These are phyloP conservation scores for Drosophila longiperda DNA, from an alignment of 2,888 invertebrate genomes.

Conservation along the genomic window DNA sequence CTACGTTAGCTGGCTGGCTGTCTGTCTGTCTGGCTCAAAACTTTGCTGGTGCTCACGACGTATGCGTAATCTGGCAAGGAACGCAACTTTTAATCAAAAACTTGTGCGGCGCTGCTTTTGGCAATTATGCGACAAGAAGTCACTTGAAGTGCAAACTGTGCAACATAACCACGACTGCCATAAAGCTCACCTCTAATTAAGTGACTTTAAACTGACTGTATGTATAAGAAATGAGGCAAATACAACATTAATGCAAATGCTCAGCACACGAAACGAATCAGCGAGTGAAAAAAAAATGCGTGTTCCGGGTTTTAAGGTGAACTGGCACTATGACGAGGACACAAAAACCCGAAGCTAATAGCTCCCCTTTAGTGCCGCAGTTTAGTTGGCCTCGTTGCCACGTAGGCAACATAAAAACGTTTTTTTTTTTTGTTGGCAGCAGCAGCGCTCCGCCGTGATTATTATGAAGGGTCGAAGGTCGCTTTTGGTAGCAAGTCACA, in stretches of 20 bases:
- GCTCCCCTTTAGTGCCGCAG: conserved; percentile 69
- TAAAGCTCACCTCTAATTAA: conserved; percentile 67
- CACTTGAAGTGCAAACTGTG: conserved; percentile 43
- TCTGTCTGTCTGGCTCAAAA: conserved; percentile 28
- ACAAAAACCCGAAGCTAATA: conserved; percentile 60
- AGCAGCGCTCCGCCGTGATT: conserved; percentile 60
- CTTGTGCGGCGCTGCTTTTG: conserved; percentile 56
- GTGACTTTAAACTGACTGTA: conserved; percentile 52
- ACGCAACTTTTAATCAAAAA: conserved; percentile 73
- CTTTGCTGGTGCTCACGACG: conserved; percentile 48
- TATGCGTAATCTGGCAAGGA: conserved; percentile 59
- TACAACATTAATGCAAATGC: conserved; percentile 73
- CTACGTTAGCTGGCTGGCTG: neutral
- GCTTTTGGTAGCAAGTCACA: conserved; percentile 13
- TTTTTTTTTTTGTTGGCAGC: conserved; percentile 9
- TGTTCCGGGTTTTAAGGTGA: conserved; percentile 32
- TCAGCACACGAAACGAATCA: conserved; percentile 22
- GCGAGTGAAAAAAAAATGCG: conserved; percentile 18
- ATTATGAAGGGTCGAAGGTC: conserved; percentile 67
- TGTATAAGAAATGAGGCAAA: conserved; percentile 41
- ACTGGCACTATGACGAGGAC: conserved; percentile 31
- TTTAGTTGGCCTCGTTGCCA: conserved; percentile 64
- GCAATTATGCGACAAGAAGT: conserved; percentile 72
- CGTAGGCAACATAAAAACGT: conserved; percentile 71
- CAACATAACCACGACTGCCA: neutral